Base-by-base conservation (phyloP, 2,797 vertebrate genomes). In the Phrynocephalus guinanensis region DNA sequence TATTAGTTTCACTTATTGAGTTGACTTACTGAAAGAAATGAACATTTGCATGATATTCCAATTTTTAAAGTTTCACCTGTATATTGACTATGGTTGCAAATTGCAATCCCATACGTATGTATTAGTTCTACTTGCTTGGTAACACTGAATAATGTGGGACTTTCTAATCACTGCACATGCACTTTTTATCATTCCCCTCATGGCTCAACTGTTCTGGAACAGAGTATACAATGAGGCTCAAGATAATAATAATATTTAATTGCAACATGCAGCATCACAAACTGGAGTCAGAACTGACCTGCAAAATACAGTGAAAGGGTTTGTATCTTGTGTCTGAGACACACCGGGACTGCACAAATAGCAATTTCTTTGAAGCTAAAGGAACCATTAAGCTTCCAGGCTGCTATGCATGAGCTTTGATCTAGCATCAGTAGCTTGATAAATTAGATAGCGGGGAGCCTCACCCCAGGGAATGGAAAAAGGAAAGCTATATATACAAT, bases 201-300 rank as follows among this genome's bases (percentile, higher is more conserved):
- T 75, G n/a, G 70, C 28, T 48, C 6, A 70, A 3, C 38, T 78
- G 10, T 60, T 56, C 77, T 6, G 26, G 86, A 44, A 0, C 30
- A 7, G 18, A 71, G 7, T 60, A 26, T 82, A 70, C 44, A 66
- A 48, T 48, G 71, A 68, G 8, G 20, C 5, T n/a, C 71, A 81
- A 30, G 0, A 63, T 16, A 63, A 63, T 16, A 44, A n/a, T 2
- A 89, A 67, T 28, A 86, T 81, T 3, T 77, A 13, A 84, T 87
- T 86, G 76, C 84, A 1, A 26, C 89, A 0, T 48, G 79, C 11
- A 30, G 3, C 0, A 0, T 28, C 78, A 60, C 16, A 88, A 85
- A 5, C 28, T 85, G 88, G 90, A 91, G 16, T 8, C 30, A 87
- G 77, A 24, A 88, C 83, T 6, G 63, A 70, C 79, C 70, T 81